Base-by-base conservation (phyloP, 2,113 vertebrate genomes). In the Panthera tigris region DNA sequence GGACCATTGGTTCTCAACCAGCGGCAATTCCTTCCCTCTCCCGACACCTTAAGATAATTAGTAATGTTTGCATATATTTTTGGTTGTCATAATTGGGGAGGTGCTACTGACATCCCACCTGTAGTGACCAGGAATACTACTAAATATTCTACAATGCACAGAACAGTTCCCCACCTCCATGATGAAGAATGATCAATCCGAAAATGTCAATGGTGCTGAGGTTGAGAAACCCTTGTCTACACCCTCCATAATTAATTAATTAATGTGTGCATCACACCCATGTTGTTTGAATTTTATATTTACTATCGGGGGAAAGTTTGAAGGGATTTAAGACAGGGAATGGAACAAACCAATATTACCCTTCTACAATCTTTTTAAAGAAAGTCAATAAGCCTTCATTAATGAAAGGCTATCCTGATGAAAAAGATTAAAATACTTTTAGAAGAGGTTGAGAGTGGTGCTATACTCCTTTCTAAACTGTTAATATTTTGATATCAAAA, bases 301-400 rank as follows among this genome's bases (percentile, higher is more conserved):
- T 80, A 78, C n/a, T 55, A 1, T 68, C 27, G 95, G 10, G 1
- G 4, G 14, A 82, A 57, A 6, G 0, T 41, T 95, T 92, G 29
- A 82, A 93, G 23, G n/a, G 3, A 66, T 93, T 93, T 82, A 95
- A 91, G 23, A 57, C 12, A 86, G 55, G 41, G 7, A 83, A 31
- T 41, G 4, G 2, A 61, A 55, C 27, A 74, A 55, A 88, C n/a
- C 33, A 7, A 78, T 57, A 78, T 50, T 76, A 39, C 0, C 18
- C 14, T 88, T 94, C 87, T 83, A 50, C 41, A 82, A 39, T 86
- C 29, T 76, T 81, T 65, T 39, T 7, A 79, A 63, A 73, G 7
- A 80, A 19, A 80, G 50, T 76, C 91, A 86, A 87, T 52, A 78
- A 61, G 5, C 7, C 48, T 93, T 85, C 84, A 55, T 91, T 88